Percentiles rank a stretch among this genome's conserved stretches.
These are phyloP conservation scores for Numida meleagris DNA, from an alignment of 2,113 vertebrate species.

Conservation along the genomic window DNA sequence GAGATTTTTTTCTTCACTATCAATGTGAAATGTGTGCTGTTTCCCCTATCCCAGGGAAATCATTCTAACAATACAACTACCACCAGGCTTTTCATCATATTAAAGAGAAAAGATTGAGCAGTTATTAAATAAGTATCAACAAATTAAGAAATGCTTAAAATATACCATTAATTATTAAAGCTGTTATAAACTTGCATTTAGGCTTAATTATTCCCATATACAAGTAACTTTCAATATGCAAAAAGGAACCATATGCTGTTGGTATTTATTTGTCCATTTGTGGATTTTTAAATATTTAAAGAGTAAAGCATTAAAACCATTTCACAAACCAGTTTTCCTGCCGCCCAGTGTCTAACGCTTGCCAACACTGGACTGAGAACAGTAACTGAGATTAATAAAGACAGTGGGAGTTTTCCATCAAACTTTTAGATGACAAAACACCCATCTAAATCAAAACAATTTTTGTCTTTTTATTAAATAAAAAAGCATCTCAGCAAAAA, in stretches of 20 bases:
- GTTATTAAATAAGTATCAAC: slow-evolving; percentile 23
- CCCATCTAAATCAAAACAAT: neutral
- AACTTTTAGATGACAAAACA: neutral
- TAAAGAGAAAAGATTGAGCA: slow-evolving; percentile 3
- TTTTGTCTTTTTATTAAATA: neutral
- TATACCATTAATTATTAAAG: slow-evolving; percentile 35
- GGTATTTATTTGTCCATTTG: slow-evolving; percentile 37
- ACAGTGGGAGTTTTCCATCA: neutral
- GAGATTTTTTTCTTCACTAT: neutral
- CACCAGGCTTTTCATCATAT: neutral
- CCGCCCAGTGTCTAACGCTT: neutral
- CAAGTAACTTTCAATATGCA: slow-evolving; percentile 21
- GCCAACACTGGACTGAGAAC: neutral
- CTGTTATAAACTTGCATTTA: slow-evolving; percentile 30
- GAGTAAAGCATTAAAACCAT: slow-evolving; percentile 4
- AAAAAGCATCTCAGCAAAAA: neutral
- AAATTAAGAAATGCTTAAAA: slow-evolving; percentile 40
- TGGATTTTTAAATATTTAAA: slow-evolving; percentile 14
- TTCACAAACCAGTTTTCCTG: slow-evolving; percentile 3
- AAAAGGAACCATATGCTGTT: neutral
- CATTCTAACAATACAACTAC: neutral
- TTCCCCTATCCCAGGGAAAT: neutral
- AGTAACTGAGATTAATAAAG: slow-evolving; percentile 17
- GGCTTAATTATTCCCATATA: neutral
- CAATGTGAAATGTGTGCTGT: neutral